These are phyloP conservation scores for Alviniconcha strummeri DNA, from an alignment of 2,888 invertebrate species.

Conservation along the genomic window DNA sequence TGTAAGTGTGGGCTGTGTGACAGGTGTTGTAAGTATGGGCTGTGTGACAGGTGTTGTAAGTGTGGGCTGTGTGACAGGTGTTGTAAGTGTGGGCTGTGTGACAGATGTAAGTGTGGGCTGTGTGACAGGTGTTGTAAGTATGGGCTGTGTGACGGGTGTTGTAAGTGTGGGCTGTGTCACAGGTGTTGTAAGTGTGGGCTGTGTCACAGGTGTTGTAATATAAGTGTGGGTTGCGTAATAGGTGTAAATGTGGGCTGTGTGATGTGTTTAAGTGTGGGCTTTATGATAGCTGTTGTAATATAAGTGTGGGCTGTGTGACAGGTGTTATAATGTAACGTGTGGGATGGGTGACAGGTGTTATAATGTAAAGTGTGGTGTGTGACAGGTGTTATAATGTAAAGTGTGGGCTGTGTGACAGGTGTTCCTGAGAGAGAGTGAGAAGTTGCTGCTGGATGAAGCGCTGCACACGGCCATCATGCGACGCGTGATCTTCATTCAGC, in stretches of 20 bases:
- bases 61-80: neutral
- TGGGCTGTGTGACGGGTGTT: neutral
- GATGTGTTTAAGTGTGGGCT: too few relatives aligned
- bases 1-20: too few relatives aligned
- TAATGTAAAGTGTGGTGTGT: neutral
- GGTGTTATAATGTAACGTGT: neutral
- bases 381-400: neutral
- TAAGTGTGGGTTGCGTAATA: too few relatives aligned
- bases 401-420: conserved; percentile 73
- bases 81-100: neutral
- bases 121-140: neutral
- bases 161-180: neutral
- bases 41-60: too few relatives aligned
- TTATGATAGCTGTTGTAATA: too few relatives aligned
- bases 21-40: too few relatives aligned
- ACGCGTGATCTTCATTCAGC: conserved; percentile 91
- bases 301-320: neutral
- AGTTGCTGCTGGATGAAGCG: conserved; percentile 91
- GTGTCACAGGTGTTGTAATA: neutral
- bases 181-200: neutral
- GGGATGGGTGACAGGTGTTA: neutral
- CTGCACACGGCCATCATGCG: conserved; percentile 95
- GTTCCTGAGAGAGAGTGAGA: conserved; percentile 94
- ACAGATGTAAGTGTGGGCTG: neutral
- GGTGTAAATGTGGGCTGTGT: too few relatives aligned